These are phyloP conservation scores for Gopherus evgoodei DNA, from an alignment of 2,113 vertebrate species.

Conservation along the genomic window DNA sequence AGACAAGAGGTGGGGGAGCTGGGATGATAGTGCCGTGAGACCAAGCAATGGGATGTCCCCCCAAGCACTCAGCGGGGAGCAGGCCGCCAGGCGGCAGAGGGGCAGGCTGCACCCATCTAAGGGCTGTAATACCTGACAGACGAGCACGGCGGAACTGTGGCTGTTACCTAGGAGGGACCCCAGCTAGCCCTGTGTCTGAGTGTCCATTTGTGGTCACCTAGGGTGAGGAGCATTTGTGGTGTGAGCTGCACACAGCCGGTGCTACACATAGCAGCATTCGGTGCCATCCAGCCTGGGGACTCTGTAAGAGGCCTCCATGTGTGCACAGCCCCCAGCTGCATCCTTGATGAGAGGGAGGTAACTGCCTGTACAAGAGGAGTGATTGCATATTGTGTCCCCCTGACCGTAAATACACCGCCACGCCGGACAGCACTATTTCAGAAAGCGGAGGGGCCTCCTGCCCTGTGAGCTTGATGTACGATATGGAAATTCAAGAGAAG, in stretches of 20 bases:
- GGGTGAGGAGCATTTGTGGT: not conserved
- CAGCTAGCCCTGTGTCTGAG: not conserved
- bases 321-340: not conserved
- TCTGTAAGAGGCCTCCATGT: not conserved
- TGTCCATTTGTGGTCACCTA: not conserved
- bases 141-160: not conserved
- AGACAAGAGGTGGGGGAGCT: too few relatives aligned
- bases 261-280: not conserved
- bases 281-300: not conserved
- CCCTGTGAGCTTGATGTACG: not conserved
- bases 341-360: not conserved
- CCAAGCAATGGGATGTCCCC: too few relatives aligned
- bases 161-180: not conserved
- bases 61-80: not conserved
- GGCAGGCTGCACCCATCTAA: not conserved
- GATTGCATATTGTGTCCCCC: not conserved
- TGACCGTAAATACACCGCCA: not conserved
- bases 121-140: not conserved
- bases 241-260: not conserved
- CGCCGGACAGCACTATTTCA: not conserved
- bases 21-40: not conserved
- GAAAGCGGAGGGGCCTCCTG: not conserved
- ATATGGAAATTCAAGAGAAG: not conserved
- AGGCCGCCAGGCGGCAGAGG: not conserved
- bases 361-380: not conserved